phyloP scores from a whole-genome alignment of 2,888 invertebrate species.

The Rhamnusium bicolor region DNA sequence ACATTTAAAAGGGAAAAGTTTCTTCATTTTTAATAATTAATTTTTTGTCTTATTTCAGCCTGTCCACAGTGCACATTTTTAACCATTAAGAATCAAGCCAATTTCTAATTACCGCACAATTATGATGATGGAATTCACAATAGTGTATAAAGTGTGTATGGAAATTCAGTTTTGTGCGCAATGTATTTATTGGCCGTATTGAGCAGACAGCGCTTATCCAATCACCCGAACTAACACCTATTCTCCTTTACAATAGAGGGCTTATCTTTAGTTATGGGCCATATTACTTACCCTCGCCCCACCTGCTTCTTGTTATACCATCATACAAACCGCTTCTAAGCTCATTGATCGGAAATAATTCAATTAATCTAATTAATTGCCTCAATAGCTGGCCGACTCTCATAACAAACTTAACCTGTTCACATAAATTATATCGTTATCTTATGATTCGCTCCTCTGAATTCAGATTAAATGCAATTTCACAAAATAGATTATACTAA shows the following conservation, averaged over 20 bases:
- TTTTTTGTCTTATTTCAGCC: too few relatives aligned
- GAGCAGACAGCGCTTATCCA: slow-evolving; percentile 5
- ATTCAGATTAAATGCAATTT: slow-evolving; percentile 53
- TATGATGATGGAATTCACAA: too few relatives aligned
- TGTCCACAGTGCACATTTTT: too few relatives aligned
- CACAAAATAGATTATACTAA: slow-evolving; percentile 49
- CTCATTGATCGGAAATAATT: slow-evolving; percentile 61
- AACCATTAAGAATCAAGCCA: too few relatives aligned
- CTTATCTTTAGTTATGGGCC: slow-evolving; percentile 24
- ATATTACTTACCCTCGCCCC: slow-evolving; percentile 12
- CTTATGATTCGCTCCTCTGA: slow-evolving; percentile 52
- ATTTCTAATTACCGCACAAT: too few relatives aligned
- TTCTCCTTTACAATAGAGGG: not conserved
- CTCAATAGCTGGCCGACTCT: slow-evolving; percentile 42
- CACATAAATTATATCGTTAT: slow-evolving; percentile 53
- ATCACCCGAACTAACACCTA: slow-evolving; percentile 23
- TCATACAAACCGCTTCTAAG: slow-evolving; percentile 37
- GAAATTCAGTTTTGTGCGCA: too few relatives aligned
- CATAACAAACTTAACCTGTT: slow-evolving; percentile 53
- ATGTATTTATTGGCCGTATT: not conserved
- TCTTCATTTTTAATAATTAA: too few relatives aligned
- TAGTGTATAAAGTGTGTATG: too few relatives aligned
- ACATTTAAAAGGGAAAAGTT: too few relatives aligned
- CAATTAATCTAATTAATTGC: slow-evolving; percentile 61
- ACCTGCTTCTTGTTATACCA: slow-evolving; percentile 43